phyloP scores from a whole-genome alignment of 2,888 invertebrate species.

The Hemistola chrysoprasaria region DNA sequence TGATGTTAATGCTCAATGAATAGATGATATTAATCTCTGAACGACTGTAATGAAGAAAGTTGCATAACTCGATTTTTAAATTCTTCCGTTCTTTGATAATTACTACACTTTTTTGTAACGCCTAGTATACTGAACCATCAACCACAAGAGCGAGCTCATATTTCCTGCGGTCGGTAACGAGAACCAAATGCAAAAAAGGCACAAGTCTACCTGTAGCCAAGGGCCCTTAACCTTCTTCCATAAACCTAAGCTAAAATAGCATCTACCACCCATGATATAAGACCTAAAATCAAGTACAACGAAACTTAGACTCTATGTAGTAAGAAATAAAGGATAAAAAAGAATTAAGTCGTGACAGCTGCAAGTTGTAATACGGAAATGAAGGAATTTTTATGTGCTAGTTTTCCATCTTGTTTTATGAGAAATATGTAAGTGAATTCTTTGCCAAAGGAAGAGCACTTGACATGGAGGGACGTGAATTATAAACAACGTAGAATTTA shows the following conservation, averaged over 20 bases:
- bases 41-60: too few species aligned
- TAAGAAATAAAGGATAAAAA: too few species aligned
- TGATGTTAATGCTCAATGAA: too few species aligned
- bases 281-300: too few species aligned
- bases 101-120: too few species aligned
- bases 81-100: too few species aligned
- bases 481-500: too few species aligned
- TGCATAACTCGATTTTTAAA: too few species aligned
- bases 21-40: too few species aligned
- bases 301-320: background rate
- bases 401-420: slow-evolving; percentile 6
- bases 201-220: slow-evolving; percentile 38
- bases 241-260: slow-evolving; percentile 3
- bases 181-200: slow-evolving; percentile 34
- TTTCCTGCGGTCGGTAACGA: slow-evolving; percentile 23
- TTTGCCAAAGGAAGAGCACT: background rate
- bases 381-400: slow-evolving; percentile 24
- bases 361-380: slow-evolving; percentile 22
- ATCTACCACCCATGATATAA: slow-evolving; percentile 1
- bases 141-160: background rate
- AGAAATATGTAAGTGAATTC: background rate
- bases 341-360: slow-evolving; percentile 16
- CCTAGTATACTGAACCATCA: too few species aligned
- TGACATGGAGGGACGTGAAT: too few species aligned
- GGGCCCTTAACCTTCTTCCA: slow-evolving; percentile 36